These are phyloP conservation scores for Harpalus rufipes DNA, from an alignment of 2,888 invertebrate genomes.

Conservation along the genomic window DNA sequence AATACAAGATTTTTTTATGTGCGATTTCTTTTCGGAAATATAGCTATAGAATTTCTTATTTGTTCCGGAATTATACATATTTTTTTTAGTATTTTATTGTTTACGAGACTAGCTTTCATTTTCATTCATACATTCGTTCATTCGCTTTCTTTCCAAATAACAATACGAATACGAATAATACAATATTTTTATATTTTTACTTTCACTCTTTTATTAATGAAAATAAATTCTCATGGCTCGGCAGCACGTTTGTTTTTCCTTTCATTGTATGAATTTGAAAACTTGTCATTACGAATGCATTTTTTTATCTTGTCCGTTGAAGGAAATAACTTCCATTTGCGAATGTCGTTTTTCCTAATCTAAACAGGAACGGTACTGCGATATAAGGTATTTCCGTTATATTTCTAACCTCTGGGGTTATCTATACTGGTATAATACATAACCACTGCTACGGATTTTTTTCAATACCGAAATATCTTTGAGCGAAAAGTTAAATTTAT, in stretches of 20 bases:
- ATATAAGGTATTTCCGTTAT: conserved; percentile 60
- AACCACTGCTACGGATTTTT: neutral
- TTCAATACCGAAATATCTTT: neutral
- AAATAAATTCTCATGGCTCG: neutral
- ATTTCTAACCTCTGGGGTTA: conserved; percentile 45
- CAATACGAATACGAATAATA: neutral
- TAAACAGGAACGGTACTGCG: conserved; percentile 52
- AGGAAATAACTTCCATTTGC: conserved; percentile 34
- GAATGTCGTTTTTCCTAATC: conserved; percentile 62
- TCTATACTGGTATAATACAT: neutral
- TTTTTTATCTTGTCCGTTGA: neutral
- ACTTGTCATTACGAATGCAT: neutral
- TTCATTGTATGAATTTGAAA: conserved; percentile 1
- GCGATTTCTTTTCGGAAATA: neutral
- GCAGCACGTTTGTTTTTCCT: neutral
- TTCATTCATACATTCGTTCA: neutral
- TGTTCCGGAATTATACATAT: neutral
- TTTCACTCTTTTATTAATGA: neutral
- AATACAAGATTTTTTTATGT: neutral
- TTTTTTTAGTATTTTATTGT: neutral
- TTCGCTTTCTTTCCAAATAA: neutral
- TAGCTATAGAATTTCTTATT: too few species aligned
- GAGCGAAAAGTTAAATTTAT: too few species aligned
- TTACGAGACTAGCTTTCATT: neutral
- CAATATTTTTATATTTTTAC: neutral